Evolutionary conservation across 2,888 invertebrate genomes (phyloP), one percentile per base, ranked within the genome.

Genomic region (Operophtera brumata): DNA sequence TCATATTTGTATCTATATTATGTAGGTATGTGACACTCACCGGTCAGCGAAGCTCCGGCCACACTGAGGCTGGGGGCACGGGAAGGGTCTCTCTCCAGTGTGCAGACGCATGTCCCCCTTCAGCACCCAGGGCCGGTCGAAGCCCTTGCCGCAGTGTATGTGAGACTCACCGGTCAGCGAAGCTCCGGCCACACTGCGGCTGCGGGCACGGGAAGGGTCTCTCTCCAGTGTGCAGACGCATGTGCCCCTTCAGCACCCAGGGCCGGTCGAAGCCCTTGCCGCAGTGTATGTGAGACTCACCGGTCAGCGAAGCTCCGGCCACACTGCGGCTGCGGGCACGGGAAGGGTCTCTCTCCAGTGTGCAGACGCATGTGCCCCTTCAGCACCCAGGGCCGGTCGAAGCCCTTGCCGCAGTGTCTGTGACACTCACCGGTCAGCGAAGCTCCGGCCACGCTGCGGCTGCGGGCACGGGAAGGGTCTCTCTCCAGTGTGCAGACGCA

Each of bases 71-170:
- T 89, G 82, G 0, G 94, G 94, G 63, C 94, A 94, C 4, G 91
- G 91, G 65, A 94, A 94, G 0, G 94, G 94, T 26, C 93, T 83
- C 70, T 94, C 94, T 0, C 94, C 94, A 0, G 94, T 94, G 70
- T 94, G 94, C 4, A 93, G 86, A 0, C 94, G 87, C 61, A 93
- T 78, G 69, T 94, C 94, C 0, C 94, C 94, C 66, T 93, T 92
- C 43, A 94, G 78, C 30, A 93, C 93, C 94, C 94, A 94, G 6
- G 93, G 93, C 6, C 93, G 86, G 76, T 94, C 93, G 76, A 94
- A 94, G 8, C 90, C 90, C 75, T 94, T n/a, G n/a, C n/a, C n/a
- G n/a, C n/a, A n/a, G n/a, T n/a, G 20, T 20, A 20, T 20, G 30
- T 25, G 25, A 30, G 7, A 30, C 69, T 73, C 64, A 93, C 93